These are phyloP conservation scores for Narcine bancroftii DNA, from an alignment of 2,113 vertebrate species.

Conservation along the genomic window DNA sequence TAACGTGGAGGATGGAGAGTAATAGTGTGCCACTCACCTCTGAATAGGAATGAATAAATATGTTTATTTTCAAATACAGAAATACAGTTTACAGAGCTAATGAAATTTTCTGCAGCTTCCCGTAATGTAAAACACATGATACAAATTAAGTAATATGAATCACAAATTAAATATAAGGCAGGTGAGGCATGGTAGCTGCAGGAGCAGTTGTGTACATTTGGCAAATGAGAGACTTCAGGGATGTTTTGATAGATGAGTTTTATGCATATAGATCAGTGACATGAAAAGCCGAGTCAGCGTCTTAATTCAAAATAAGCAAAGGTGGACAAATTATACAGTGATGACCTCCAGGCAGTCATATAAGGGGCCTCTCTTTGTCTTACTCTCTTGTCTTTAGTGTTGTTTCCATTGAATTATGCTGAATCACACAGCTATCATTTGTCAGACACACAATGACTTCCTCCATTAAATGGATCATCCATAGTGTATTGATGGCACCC, in stretches of 20 bases:
- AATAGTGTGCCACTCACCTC: background rate
- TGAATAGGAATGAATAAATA: no score
- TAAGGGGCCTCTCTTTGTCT: background rate
- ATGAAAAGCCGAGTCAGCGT: background rate
- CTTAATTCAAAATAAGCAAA: background rate
- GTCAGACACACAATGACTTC: background rate
- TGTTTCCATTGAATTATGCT: background rate
- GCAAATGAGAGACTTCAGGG: background rate
- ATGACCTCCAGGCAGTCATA: background rate
- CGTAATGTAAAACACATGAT: no score
- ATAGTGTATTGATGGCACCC: background rate
- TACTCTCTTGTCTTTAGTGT: background rate
- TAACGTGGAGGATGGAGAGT: background rate
- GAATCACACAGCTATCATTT: background rate
- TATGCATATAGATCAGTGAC: background rate
- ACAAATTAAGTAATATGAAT: no score
- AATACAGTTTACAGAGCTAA: no score
- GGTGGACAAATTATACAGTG: background rate
- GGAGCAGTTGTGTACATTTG: background rate
- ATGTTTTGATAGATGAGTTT: background rate
- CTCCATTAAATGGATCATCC: background rate
- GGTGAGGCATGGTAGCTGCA: background rate
- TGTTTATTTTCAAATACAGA: no score
- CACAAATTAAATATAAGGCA: no score
- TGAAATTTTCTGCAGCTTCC: no score